Evolutionary conservation across 1,140 invertebrate species (phyloP), one percentile per base, ranked within the genome.

Genomic region (Apis laboriosa): DNA sequence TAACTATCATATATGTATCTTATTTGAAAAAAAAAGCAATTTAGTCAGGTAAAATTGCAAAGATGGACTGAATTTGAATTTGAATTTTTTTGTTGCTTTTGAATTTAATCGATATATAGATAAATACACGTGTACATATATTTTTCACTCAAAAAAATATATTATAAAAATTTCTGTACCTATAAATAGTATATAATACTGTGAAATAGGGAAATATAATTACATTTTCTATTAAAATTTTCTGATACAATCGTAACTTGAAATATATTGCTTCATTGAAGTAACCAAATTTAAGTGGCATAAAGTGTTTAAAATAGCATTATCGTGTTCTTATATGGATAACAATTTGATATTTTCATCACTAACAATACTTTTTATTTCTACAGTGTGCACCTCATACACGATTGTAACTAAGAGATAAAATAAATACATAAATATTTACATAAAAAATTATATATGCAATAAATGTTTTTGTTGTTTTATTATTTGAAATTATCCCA

Each of bases 371-470:
- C 81, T 90, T 90, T 86, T 90, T 89, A 90, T 90, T 91, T 90
- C 90, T 91, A 91, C 88, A 86, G 89, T 90, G 90, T 91, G 89
- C 90, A 91, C 90, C 77, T 90, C 86, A 90, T 90, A 89, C 82
- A 88, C 82, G 75, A 90, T 86, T 90, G 88, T 90, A 91, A 90
- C 84, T 91, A 89, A 85, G 80, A 88, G 83, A 86, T 90, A 87
- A 90, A 89, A 91, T 91, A 91, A 91, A 91, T 91, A 91, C 89
- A 91, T 78, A 56, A 88, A 84, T 91, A 91, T 91, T 91, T 91
- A 91, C 88, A 77, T 91, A 91, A 90, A 85, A 87, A 82, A 90
- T 91, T 90, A 90, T 73, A 89, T 85, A 82, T 89, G 77, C 49
- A 76, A 86, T 90, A 66, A 71, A 81, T 82, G 73, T 79, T 73